Percentiles rank a stretch among this genome's conserved stretches.
These are phyloP conservation scores for Drosophila crucigera DNA, from an alignment of 2,888 invertebrate species.

Conservation along the genomic window DNA sequence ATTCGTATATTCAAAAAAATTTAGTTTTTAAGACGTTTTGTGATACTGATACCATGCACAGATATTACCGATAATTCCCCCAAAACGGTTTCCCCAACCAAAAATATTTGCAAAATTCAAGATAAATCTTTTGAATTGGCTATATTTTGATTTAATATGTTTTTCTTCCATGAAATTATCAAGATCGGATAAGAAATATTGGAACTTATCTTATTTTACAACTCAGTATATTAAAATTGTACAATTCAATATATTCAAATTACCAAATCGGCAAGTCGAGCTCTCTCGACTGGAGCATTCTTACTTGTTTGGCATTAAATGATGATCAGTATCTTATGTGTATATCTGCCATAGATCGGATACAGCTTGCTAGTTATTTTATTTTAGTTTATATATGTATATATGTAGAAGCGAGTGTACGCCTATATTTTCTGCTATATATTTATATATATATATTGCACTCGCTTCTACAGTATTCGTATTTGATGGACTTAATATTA, in stretches of 20 bases:
- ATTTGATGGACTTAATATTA: not conserved
- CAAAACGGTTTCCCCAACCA: not conserved
- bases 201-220: not conserved
- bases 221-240: not conserved
- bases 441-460: not conserved
- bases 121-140: not conserved
- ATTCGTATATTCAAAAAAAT: too few species aligned
- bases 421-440: not conserved
- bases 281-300: not conserved
- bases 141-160: not conserved
- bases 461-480: not conserved
- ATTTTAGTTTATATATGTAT: not conserved
- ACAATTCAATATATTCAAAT: not conserved
- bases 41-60: not conserved
- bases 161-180: not conserved
- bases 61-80: not conserved
- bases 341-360: not conserved
- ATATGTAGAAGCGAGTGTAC: too few species aligned
- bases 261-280: not conserved
- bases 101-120: not conserved
- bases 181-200: not conserved
- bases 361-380: too few species aligned
- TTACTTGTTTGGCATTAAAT: not conserved
- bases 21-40: accelerated
- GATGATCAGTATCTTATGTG: not conserved